Percentiles rank a stretch among this genome's conserved stretches.
phyloP scores from a whole-genome alignment of 2,113 vertebrate species.

The Atlantisia rogersi region DNA sequence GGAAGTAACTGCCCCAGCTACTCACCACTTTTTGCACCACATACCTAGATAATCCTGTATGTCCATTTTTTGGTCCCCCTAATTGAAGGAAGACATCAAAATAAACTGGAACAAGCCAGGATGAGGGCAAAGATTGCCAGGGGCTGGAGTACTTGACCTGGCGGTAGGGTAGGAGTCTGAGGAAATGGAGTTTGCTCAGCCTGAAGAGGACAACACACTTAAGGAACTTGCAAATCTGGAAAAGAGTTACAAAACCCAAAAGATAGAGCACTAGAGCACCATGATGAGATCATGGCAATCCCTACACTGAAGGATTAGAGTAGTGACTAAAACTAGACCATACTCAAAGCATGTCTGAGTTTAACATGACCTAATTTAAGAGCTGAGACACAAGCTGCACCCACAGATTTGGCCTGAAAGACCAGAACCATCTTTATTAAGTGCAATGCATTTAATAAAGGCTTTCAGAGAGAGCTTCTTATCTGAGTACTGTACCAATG shows the following conservation, averaged over 20 bases:
- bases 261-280: not conserved
- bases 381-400: not conserved
- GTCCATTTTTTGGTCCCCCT: not conserved
- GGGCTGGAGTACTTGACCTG: not conserved
- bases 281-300: not conserved
- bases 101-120: not conserved
- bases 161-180: not conserved
- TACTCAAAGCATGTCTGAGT: not conserved
- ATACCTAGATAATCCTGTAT: not conserved
- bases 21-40: not conserved
- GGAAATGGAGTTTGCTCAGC: not conserved
- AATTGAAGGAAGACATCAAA: not conserved
- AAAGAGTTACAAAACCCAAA: not conserved
- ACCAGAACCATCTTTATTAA: not conserved
- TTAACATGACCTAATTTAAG: not conserved
- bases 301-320: not conserved
- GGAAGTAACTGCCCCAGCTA: not conserved
- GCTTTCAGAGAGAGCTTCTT: not conserved
- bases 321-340: not conserved
- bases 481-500: not conserved
- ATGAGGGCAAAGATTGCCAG: not conserved
- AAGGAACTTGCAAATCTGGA: not conserved
- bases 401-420: not conserved
- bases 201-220: not conserved
- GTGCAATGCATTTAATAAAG: not conserved